Evolutionary conservation across 2,888 invertebrate genomes (phyloP).

Genomic region (Caenorhabditis sp.): DNA sequence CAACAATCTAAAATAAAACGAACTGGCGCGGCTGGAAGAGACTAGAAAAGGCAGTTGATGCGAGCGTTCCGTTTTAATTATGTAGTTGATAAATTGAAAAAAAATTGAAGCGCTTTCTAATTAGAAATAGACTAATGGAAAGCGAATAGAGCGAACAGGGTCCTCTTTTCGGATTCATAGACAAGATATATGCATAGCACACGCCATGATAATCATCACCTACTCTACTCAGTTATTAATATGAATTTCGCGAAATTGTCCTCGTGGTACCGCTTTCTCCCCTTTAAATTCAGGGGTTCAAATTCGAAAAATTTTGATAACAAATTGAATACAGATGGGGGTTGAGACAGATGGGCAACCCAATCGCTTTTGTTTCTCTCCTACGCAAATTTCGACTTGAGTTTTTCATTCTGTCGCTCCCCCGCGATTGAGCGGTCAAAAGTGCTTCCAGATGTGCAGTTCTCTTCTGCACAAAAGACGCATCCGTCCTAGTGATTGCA

Average conservation of each 20-base stretch:
- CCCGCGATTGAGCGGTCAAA: constrained; percentile 27
- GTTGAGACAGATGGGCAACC: constrained; percentile 34
- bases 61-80: constrained; percentile 38
- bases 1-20: constrained; percentile 41
- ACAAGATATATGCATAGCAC: constrained; percentile 24
- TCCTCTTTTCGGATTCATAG: constrained; percentile 21
- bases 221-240: constrained; percentile 34
- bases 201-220: constrained; percentile 6
- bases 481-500: constrained; percentile 2
- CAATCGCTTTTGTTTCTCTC: neutral
- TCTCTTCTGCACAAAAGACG: neutral
- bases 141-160: neutral
- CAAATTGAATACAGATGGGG: constrained; percentile 55
- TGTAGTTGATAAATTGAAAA: constrained; percentile 8
- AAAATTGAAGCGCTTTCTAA: neutral
- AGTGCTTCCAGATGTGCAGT: constrained; percentile 51
- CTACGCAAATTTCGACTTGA: constrained; percentile 30
- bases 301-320: constrained; percentile 43
- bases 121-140: neutral
- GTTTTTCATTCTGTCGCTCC: constrained; percentile 20
- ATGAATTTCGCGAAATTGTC: neutral
- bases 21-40: neutral
- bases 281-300: neutral
- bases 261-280: neutral
- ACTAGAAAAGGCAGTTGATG: constrained; percentile 16